Conservation (phyloP, 2,888 invertebrate species). For the Lasius fuliginosus region DNA sequence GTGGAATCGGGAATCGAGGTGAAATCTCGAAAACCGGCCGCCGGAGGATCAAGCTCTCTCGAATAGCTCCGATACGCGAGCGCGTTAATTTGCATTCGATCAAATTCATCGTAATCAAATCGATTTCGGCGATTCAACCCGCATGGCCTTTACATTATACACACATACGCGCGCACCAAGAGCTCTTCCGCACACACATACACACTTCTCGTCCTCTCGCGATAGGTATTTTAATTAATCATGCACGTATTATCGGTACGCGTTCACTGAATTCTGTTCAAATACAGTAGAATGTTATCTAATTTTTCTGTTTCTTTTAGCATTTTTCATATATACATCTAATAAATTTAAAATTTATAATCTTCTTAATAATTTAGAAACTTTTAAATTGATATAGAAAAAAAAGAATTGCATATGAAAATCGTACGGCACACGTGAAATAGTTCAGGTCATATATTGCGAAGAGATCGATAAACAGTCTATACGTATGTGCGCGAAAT, state of each 20-base stretch:
- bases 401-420: not conserved
- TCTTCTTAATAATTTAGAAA: not conserved
- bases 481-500: not conserved
- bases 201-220: not conserved
- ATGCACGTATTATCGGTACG: slow-evolving; percentile 15
- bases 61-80: slow-evolving; percentile 65
- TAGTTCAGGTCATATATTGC: not conserved
- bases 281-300: not conserved
- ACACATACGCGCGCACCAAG: slow-evolving; percentile 24
- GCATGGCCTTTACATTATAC: slow-evolving; percentile 39
- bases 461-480: not conserved
- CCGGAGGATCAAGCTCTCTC: slow-evolving; percentile 50
- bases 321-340: not conserved
- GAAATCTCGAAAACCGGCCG: slow-evolving; percentile 70
- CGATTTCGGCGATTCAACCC: slow-evolving; percentile 65
- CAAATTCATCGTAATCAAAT: slow-evolving; percentile 78
- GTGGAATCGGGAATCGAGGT: slow-evolving; percentile 50
- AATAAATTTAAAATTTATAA: slow-evolving; percentile 1
- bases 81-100: slow-evolving; percentile 80
- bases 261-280: not conserved
- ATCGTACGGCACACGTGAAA: not conserved
- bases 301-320: not conserved
- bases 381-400: not conserved
- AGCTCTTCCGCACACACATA: not conserved
- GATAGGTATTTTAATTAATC: slow-evolving; percentile 51